Evolutionary conservation across 92 coral and sea anemone genomes (phyloP).

Genomic region (Actinostola sp.): DNA sequence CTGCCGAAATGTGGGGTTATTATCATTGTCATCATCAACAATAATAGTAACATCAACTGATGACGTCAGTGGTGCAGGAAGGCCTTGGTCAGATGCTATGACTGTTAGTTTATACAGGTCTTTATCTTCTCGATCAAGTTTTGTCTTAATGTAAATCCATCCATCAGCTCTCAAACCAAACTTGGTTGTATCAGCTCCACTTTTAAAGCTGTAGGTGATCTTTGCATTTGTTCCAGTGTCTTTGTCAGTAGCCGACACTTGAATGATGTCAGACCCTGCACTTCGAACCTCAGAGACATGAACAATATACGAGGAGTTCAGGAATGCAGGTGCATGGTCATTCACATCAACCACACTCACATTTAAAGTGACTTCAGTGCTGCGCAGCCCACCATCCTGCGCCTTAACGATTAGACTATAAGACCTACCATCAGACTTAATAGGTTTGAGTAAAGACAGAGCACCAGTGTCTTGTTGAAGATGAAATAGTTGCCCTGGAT

Average conservation of each 20-base stretch:
- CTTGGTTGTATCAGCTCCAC: slow-evolving; percentile 50
- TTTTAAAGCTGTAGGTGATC: slow-evolving; percentile 68
- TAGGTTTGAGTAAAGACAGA: slow-evolving; percentile 57
- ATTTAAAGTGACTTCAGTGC: slow-evolving; percentile 58
- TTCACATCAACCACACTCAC: slow-evolving; percentile 86
- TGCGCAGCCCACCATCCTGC: slow-evolving; percentile 73
- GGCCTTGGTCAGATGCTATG: slow-evolving; percentile 81
- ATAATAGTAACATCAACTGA: slow-evolving; percentile 66
- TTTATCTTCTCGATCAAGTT: slow-evolving; percentile 72
- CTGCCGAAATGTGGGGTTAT: slow-evolving; percentile 67
- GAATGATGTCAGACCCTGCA: slow-evolving; percentile 48
- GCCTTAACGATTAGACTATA: slow-evolving; percentile 70
- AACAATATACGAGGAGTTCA: slow-evolving; percentile 62
- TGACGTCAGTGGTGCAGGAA: slow-evolving; percentile 59
- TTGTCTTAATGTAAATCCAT: slow-evolving; percentile 58
- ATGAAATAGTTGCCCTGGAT: slow-evolving; percentile 69
- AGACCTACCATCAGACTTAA: slow-evolving; percentile 53
- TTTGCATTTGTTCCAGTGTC: slow-evolving; percentile 85
- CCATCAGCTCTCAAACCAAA: slow-evolving; percentile 81
- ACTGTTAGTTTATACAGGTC: slow-evolving; percentile 62
- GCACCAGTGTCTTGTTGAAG: slow-evolving; percentile 69
- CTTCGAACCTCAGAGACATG: slow-evolving; percentile 61
- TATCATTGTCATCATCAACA: slow-evolving; percentile 89
- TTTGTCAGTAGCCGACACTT: slow-evolving; percentile 81
- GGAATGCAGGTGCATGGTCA: slow-evolving; percentile 85